Evolutionary conservation across 2,888 invertebrate genomes (phyloP).

Genomic region (Endotricha flammealis): DNA sequence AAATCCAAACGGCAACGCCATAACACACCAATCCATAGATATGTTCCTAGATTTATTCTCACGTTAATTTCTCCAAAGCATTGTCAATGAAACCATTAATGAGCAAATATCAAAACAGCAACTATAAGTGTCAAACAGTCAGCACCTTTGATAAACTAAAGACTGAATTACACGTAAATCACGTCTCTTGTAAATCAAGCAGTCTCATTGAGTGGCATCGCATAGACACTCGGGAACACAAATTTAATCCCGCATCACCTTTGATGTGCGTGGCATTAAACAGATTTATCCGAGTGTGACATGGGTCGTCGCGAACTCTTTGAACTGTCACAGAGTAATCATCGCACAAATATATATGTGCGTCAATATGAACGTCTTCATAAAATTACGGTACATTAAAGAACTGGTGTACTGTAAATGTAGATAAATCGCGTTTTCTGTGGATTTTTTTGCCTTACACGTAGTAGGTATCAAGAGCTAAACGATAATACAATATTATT

Average conservation of each 20-base stretch:
- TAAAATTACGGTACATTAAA: background rate
- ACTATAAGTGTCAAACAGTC: too few species aligned
- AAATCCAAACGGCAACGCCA: too few species aligned
- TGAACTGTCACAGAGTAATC: constrained; percentile 22
- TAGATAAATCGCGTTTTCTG: too few species aligned
- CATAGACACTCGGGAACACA: constrained; percentile 27
- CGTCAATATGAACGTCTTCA: background rate
- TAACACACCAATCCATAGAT: too few species aligned
- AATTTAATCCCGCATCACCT: constrained; percentile 29
- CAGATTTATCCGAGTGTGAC: constrained; percentile 26
- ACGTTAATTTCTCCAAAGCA: too few species aligned
- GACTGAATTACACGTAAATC: constrained; percentile 12
- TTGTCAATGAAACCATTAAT: too few species aligned
- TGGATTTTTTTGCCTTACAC: too few species aligned
- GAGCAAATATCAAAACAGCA: too few species aligned
- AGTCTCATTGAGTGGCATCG: constrained; percentile 22
- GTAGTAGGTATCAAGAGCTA: too few species aligned
- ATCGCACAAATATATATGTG: background rate
- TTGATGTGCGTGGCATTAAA: constrained; percentile 29
- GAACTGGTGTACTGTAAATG: background rate
- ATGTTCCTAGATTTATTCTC: too few species aligned
- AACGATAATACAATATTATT: background rate
- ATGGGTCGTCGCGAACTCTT: constrained; percentile 27
- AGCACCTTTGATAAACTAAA: too few species aligned
- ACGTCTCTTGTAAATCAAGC: constrained; percentile 10